Base-by-base conservation (phyloP, 2,797 vertebrate species). In the Sebastes glaucus region DNA sequence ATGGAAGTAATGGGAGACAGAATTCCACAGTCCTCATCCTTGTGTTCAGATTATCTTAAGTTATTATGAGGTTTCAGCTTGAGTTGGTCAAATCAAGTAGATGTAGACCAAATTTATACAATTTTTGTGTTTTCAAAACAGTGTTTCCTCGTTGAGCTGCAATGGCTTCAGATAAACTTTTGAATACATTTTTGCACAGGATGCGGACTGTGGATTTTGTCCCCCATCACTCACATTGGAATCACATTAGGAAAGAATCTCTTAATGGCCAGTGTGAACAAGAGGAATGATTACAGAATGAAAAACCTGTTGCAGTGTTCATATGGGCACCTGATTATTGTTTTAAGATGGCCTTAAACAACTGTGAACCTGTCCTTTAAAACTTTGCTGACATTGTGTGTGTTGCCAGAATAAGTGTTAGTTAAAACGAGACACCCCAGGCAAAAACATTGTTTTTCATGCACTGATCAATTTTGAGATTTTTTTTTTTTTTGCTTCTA, bases 41-140 rank as follows among this genome's bases (percentile, higher is more conserved):
- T 33, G 32, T 10, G 33, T 35, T 14, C 23, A 25, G 14, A 59
- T 57, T 2, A 57, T 56, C 22, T 55, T 1, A 59, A 16, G 1
- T 59, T 59, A 55, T 55, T 55, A 55, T 33, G 14, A 38, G 16
- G 55, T n/a, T 27, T 27, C 23, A 4, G 32, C 35, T 1, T 38
- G 67, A 59, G 22, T 71, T 7, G 2, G 8, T 71, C 18, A 60
- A 30, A 46, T 60, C 33, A 60, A 30, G 35, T 32, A 14, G 2
- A 18, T 7, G 32, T 52, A 7, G n/a, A 6, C 1, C 10, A 27
- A 0, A n/a, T 27, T 14, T 38, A 38, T 38, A 38, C n/a, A 0
- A 38, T 38, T 0, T 6, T 38, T 6, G 35, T 38, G 35, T 14
- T 38, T 18, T 0, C 38, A 14, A 42, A 42, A 8, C 3, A 71